phyloP scores from a whole-genome alignment of 2,113 vertebrate genomes.

The Rynchops niger region DNA sequence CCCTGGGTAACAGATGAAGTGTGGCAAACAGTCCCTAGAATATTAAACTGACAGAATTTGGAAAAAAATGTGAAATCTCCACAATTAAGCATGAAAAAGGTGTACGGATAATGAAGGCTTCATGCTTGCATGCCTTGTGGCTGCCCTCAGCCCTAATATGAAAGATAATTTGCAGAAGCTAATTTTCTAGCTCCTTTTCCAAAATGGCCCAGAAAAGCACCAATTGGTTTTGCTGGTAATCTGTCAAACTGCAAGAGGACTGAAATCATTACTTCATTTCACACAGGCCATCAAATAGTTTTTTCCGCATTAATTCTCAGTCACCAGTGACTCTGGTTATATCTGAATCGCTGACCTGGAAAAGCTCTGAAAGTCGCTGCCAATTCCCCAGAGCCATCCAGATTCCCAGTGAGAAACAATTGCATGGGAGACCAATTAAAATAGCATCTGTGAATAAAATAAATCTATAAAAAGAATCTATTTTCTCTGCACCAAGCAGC shows the following conservation, averaged over 20 bases:
- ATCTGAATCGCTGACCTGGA: conserved; percentile 26
- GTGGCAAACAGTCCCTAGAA: not conserved
- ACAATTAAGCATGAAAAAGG: not conserved
- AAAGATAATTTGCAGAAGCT: conserved; percentile 6
- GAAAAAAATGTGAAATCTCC: not conserved
- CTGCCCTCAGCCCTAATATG: not conserved
- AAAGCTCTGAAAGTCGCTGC: conserved; percentile 34
- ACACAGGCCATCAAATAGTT: not conserved
- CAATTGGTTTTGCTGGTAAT: not conserved
- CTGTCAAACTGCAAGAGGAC: not conserved
- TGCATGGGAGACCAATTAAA: conserved; percentile 44
- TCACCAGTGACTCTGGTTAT: not conserved
- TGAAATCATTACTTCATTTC: conserved; percentile 23
- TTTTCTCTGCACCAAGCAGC: not conserved
- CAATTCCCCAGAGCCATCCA: conserved; percentile 27
- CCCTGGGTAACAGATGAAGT: not conserved
- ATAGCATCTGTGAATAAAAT: conserved; percentile 53
- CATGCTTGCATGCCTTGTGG: not conserved
- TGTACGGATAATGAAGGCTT: not conserved
- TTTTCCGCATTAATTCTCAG: conserved; percentile 11
- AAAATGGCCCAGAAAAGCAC: not conserved
- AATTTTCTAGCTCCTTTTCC: not conserved
- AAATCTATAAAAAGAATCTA: conserved; percentile 33
- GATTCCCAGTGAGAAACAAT: conserved; percentile 17
- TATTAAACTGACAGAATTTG: not conserved